Base-by-base conservation (phyloP, 1,140 invertebrate genomes). In the Aphis craccivora region DNA sequence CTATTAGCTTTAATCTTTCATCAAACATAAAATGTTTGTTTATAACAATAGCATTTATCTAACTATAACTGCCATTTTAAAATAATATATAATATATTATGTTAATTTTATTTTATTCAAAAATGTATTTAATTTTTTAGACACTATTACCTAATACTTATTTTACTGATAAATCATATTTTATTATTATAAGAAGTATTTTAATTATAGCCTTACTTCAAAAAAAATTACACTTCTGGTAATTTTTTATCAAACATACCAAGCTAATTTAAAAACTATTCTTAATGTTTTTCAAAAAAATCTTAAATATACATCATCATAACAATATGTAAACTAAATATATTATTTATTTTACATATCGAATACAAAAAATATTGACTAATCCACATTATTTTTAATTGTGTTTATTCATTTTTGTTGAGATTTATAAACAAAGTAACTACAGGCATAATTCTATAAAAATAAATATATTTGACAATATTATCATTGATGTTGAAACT, bases 21-120 rank as follows among this genome's bases (percentile, higher is more conserved):
- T n/a, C 60, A 76, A 76, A 76, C 60, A 76, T 76, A 35, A 76
- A 76, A n/a, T 76, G n/a, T 76, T 76, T 76, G n/a, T 35, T 76
- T 76, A 35, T 18, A 76, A 76, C 30, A 76, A 76, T 76, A 76
- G 18, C n/a, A 1, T 76, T 4, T 11, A 76, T n/a, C n/a, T 20
- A 25, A 60, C n/a, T 5, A 40, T 40, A 76, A n/a, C 60, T n/a
- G n/a, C n/a, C 4, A 18, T 76, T 76, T 76, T 18, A 76, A 76
- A 76, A n/a, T 76, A n/a, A 76, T 76, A 40, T 40, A 40, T 40
- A 40, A 40, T 40, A 40, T 40, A 40, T 40, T 40, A 18, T 18
- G 14, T 14, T 76, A 0, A 76, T 76, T 76, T n/a, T 76, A n/a
- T 76, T 76, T 76, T 76, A n/a, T 76, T 67, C 14, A 20, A n/a